Base-by-base conservation (phyloP, 2,797 vertebrate species). In the Lutjanus argentimaculatus region DNA sequence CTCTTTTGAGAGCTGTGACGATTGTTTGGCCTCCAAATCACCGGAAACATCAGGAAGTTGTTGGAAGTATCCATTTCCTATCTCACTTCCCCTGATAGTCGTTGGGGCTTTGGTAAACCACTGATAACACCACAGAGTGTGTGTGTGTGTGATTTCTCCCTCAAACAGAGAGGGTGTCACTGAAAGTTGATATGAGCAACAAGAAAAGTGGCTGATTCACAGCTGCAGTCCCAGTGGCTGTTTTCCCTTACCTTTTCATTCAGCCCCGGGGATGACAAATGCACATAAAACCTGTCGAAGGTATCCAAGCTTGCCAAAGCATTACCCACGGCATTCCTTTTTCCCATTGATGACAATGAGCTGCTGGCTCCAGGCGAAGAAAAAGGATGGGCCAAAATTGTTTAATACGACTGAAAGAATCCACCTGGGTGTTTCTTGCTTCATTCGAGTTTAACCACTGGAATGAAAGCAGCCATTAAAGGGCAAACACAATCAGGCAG, bases 1-100 rank as follows among this genome's bases (percentile, higher is more conserved):
- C 74, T 80, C 83, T 79, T 86, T 72, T 71, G 85, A 88, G 71
- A 82, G 74, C 77, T 43, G 74, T 84, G 79, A 79, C 90, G 88
- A 92, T 89, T 83, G 89, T 80, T 93, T 77, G 49, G 69, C 67
- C 76, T 58, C 73, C 22, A 25, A 94, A 94, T 91, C 81, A 74
- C 89, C 88, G 89, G 94, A 97, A 97, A 95, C 90, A 80, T 85
- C 63, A 85, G 96, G 97, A 98, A 97, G 97, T 97, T 94, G 94
- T 98, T 97, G 94, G 93, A 94, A 93, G 91, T 92, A 96, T 83
- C 72, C 78, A 90, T 94, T 98, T 97, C 97, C 97, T 94, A 94
- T 96, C 94, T 94, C 89, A 90, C 91, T 95, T 93, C 89, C 91
- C 75, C 80, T 85, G 87, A 86, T 82, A 90, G 94, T 84, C 16